A percentile compares a stretch with the other conserved stretches of the same genome.
Conservation (phyloP, 2,797 vertebrate species). For the Chelon labrosus region DNA sequence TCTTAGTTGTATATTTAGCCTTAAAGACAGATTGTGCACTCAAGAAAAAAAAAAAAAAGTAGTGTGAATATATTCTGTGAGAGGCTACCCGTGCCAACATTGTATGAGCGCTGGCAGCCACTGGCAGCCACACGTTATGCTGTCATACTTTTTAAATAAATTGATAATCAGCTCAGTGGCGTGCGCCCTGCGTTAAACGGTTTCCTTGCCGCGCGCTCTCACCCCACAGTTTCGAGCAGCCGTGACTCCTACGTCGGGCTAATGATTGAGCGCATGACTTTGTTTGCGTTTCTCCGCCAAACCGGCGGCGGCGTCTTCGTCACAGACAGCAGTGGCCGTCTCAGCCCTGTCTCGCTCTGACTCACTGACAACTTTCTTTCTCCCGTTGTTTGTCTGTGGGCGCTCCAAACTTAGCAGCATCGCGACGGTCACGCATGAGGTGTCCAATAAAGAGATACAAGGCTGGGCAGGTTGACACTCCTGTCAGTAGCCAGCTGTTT, state of each 20-base stretch:
- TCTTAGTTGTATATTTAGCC: conserved; percentile 73
- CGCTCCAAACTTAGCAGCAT: conserved; percentile 68
- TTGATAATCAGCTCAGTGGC: conserved; percentile 35
- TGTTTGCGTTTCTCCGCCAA: background rate
- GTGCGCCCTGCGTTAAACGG: conserved; percentile 12
- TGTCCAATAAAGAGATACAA: conserved; percentile 60
- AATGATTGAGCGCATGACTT: conserved; percentile 2
- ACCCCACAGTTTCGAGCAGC: background rate
- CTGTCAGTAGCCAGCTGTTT: conserved; percentile 78
- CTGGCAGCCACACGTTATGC: conserved; percentile 56
- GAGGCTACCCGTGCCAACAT: conserved; percentile 63
- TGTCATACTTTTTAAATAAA: conserved; percentile 58
- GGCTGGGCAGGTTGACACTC: conserved; percentile 56
- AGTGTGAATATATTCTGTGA: conserved; percentile 52
- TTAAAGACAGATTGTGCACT: conserved; percentile 65
- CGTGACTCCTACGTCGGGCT: conserved; percentile 3
- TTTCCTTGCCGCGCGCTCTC: conserved; percentile 27
- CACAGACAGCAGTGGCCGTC: conserved; percentile 29
- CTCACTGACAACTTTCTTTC: conserved; percentile 62
- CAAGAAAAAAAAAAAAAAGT: conserved; percentile 9
- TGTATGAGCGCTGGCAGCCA: conserved; percentile 61
- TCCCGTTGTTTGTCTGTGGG: conserved; percentile 54
- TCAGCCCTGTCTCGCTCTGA: conserved; percentile 41
- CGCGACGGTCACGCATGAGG: conserved; percentile 65
- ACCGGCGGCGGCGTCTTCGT: conserved; percentile 17